These are phyloP conservation scores for Platysteira castanea DNA, from an alignment of 2,113 vertebrate species.

Conservation along the genomic window DNA sequence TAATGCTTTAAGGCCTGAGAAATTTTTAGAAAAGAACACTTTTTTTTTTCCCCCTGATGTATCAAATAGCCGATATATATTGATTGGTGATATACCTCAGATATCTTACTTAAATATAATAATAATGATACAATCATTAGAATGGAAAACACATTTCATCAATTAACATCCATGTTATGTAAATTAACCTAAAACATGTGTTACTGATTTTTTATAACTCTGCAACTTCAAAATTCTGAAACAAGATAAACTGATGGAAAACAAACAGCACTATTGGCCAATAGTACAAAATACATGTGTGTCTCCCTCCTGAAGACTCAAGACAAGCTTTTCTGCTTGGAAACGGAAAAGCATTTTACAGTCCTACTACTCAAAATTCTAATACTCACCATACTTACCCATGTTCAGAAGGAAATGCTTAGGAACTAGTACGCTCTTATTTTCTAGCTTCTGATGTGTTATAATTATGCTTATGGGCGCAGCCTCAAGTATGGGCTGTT, in stretches of 20 bases:
- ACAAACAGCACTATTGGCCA: background rate
- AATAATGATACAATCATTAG: background rate
- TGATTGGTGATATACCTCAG: background rate
- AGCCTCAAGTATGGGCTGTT: background rate
- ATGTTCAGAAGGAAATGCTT: background rate
- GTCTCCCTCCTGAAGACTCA: background rate
- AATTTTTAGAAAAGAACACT: background rate
- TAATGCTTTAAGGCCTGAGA: background rate
- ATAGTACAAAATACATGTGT: background rate
- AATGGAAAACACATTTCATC: slow-evolving; percentile 17
- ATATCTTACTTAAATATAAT: background rate
- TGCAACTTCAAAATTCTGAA: background rate
- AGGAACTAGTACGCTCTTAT: background rate
- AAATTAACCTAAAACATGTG: background rate
- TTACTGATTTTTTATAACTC: background rate
- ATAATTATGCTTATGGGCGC: background rate
- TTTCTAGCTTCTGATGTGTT: background rate
- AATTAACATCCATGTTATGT: slow-evolving; percentile 19
- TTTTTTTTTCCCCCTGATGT: background rate
- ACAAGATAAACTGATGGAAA: background rate
- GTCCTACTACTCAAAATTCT: background rate
- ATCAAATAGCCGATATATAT: background rate
- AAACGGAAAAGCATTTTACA: background rate
- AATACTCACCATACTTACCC: background rate
- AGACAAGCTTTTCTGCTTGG: background rate